A percentile compares a stretch with the other conserved stretches of the same genome.
phyloP scores from a whole-genome alignment of 2,113 vertebrate genomes.

The Marmota monax region DNA sequence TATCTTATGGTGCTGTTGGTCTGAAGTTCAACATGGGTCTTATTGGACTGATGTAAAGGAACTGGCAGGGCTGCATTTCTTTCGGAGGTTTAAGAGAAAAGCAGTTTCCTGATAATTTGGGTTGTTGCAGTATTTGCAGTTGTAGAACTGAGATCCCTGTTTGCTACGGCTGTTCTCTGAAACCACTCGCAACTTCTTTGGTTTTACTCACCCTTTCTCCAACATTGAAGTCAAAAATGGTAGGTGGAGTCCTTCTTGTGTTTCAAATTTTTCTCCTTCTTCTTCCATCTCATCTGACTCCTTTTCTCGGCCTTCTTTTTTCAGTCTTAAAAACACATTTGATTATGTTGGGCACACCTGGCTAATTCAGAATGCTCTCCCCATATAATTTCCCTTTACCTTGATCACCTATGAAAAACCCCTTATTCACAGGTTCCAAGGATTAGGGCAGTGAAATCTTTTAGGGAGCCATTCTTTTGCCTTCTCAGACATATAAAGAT shows the following conservation, averaged over 20 bases:
- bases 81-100: not conserved
- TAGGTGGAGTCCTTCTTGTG: not conserved
- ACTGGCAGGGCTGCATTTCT: not conserved
- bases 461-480: not conserved
- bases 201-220: not conserved
- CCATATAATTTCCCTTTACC: not conserved
- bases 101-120: not conserved
- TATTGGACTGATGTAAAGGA: not conserved
- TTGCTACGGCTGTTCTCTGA: not conserved
- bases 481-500: not conserved
- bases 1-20: not conserved
- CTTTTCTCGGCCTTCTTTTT: not conserved
- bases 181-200: not conserved
- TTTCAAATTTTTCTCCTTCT: not conserved
- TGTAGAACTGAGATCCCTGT: not conserved
- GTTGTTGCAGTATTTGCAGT: not conserved
- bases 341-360: no score
- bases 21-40: not conserved
- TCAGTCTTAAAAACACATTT: not conserved
- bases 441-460: not conserved
- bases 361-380: not conserved
- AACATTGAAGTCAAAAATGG: not conserved
- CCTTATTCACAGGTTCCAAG: not conserved
- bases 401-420: not conserved
- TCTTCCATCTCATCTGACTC: not conserved